Percentiles rank a stretch among this genome's conserved stretches.
Conservation (phyloP, 2,797 vertebrate genomes). For the Steatocranus sp. region DNA sequence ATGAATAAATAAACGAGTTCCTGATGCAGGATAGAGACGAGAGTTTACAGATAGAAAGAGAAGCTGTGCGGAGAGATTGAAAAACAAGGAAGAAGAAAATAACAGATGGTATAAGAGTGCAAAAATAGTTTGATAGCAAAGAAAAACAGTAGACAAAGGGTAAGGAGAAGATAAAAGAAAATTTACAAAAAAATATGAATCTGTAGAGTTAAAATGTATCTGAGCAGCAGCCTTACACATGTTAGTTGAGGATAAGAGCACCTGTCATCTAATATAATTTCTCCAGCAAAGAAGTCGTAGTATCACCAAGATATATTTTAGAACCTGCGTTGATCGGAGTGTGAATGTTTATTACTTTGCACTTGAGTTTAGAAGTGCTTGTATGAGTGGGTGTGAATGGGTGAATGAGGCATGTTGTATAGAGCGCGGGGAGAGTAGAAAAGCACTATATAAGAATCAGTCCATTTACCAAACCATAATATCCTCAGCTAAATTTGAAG, state of each 20-base stretch:
- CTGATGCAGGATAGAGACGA: not conserved
- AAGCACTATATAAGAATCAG: not conserved
- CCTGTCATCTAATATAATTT: not conserved
- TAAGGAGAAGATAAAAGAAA: not conserved
- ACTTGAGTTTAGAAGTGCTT: not conserved
- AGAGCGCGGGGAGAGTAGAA: not conserved
- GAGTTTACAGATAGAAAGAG: not conserved
- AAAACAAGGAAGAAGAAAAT: not conserved
- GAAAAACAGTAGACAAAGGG: not conserved
- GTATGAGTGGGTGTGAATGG: not conserved
- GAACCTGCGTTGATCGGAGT: not conserved
- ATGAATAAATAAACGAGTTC: slow-evolving; percentile 42
- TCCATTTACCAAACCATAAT: not conserved
- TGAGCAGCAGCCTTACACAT: not conserved
- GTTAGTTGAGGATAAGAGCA: not conserved
- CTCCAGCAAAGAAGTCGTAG: not conserved
- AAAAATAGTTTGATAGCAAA: not conserved
- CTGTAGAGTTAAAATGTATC: not conserved
- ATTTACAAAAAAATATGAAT: not conserved
- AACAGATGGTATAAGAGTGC: not conserved
- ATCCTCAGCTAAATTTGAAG: not conserved
- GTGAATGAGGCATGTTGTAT: not conserved
- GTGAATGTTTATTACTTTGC: not conserved
- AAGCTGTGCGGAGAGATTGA: not conserved
- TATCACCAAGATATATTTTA: not conserved